Evolutionary conservation across 2,797 vertebrate species (phyloP).

Genomic region (Melopsittacus undulatus): DNA sequence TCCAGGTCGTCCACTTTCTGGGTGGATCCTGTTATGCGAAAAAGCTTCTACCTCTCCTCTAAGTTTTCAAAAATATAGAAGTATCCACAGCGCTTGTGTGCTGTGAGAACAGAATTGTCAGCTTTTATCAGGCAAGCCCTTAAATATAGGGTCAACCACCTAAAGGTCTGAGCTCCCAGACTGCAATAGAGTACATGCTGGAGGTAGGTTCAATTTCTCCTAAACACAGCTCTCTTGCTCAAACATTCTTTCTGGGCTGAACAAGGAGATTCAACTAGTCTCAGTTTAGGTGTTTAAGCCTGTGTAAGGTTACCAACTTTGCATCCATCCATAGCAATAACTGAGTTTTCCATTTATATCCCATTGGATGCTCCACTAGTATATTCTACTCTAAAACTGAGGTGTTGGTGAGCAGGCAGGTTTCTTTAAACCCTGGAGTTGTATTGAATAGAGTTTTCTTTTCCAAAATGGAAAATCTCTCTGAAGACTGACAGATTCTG

Average conservation of each 20-base stretch:
- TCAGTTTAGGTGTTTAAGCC: background rate
- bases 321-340: background rate
- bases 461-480: background rate
- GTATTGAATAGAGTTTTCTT: background rate
- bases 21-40: background rate
- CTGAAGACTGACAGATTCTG: background rate
- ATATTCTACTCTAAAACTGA: background rate
- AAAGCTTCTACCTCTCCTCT: background rate
- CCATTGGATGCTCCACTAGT: background rate
- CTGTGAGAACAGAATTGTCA: background rate
- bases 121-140: background rate
- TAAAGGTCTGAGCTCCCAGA: background rate
- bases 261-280: background rate
- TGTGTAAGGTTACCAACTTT: background rate
- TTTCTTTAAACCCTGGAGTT: background rate
- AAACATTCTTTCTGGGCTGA: background rate
- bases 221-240: background rate
- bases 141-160: background rate
- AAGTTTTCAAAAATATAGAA: background rate
- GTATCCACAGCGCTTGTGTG: background rate
- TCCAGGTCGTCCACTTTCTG: background rate
- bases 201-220: background rate
- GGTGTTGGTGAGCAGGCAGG: background rate
- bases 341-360: background rate
- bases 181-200: background rate